phyloP scores from a whole-genome alignment of 2,888 invertebrate species.

The Resseliella maxima region DNA sequence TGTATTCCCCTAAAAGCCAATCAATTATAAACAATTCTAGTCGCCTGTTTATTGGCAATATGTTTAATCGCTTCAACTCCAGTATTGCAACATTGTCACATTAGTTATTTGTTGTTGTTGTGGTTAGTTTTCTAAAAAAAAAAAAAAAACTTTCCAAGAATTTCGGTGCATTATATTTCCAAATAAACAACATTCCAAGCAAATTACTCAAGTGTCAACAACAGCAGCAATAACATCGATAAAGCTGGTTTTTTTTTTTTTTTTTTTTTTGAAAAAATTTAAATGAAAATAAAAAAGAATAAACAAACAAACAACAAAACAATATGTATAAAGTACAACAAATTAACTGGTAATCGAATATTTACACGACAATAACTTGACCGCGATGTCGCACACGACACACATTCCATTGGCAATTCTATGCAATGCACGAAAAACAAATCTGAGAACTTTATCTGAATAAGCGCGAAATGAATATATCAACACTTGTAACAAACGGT shows the following conservation, averaged over 20 bases:
- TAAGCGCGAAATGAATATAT: not conserved
- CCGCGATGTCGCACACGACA: conserved; percentile 54
- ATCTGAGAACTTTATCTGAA: conserved; percentile 51
- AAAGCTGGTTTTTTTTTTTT: conserved; percentile 7
- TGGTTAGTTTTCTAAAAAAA: not conserved
- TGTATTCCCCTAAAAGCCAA: not conserved
- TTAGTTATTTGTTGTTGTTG: not conserved
- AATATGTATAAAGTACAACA: not conserved
- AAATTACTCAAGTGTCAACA: not conserved
- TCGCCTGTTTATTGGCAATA: not conserved
- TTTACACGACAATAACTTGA: conserved; percentile 31
- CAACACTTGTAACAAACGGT: not conserved
- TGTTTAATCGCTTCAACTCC: conserved; percentile 1
- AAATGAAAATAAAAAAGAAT: not conserved
- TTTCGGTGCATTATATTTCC: conserved; percentile 24
- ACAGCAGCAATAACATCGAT: not conserved
- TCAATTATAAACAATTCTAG: not conserved
- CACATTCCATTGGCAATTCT: conserved; percentile 43
- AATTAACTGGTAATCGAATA: conserved; percentile 53
- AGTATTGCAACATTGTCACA: conserved; percentile 24
- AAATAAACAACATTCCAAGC: conserved; percentile 40
- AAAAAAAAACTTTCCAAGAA: not conserved
- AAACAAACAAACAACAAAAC: not conserved
- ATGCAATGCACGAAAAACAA: conserved; percentile 6
- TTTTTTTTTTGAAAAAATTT: not conserved